Evolutionary conservation across 2,888 invertebrate genomes (phyloP).

Genomic region (Cetonia aurata): DNA sequence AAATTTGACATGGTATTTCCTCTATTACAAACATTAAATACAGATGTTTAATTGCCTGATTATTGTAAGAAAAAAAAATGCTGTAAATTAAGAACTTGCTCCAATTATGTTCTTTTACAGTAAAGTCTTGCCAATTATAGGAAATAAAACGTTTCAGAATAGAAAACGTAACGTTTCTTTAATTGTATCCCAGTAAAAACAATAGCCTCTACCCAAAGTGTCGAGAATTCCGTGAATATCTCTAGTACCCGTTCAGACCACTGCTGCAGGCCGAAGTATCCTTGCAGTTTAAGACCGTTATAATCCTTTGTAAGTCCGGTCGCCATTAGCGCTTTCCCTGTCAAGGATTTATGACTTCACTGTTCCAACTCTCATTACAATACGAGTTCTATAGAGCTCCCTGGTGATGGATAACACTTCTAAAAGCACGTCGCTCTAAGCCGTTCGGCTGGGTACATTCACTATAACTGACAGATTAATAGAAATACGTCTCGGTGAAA

Average conservation of each 20-base stretch:
- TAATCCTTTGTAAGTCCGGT: conserved; percentile 47
- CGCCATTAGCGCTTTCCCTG: conserved; percentile 50
- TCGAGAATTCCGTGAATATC: conserved; percentile 40
- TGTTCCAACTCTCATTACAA: conserved; percentile 50
- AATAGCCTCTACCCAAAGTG: conserved; percentile 33
- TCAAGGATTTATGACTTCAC: conserved; percentile 50
- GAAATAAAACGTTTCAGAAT: neutral
- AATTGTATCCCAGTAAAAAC: conserved; percentile 27
- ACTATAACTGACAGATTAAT: conserved; percentile 19
- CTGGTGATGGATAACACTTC: conserved; percentile 47
- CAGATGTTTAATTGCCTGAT: no score
- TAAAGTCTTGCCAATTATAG: neutral
- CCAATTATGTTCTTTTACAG: no score
- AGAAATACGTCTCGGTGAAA: conserved; percentile 11
- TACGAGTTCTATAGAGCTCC: conserved; percentile 45
- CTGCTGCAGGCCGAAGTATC: conserved; percentile 41
- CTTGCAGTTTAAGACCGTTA: conserved; percentile 45
- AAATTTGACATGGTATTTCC: no score
- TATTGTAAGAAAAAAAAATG: no score
- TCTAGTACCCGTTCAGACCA: conserved; percentile 5
- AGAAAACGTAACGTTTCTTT: neutral
- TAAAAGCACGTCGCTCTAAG: conserved; percentile 32
- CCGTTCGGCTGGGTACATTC: conserved; percentile 5
- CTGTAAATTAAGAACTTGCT: no score
- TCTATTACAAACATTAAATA: no score